Evolutionary conservation across 2,113 vertebrate genomes (phyloP), one percentile per base, ranked within the genome.

Genomic region (Epinephelus lanceolatus): DNA sequence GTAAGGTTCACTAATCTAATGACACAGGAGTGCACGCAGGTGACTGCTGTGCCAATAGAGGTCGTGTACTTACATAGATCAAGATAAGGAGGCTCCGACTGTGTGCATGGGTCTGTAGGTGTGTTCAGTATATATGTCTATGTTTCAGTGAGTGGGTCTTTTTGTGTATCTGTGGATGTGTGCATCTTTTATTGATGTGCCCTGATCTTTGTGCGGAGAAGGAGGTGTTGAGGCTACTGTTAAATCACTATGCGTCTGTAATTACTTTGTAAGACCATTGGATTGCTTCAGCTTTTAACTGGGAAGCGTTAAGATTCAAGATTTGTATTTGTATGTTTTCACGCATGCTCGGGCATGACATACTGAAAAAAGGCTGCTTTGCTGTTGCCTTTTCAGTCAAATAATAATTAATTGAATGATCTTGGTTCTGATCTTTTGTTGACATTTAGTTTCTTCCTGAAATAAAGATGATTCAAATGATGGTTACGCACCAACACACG

Each of bases 41-140:
- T 63, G 76, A 70, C 88, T 78, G 81, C 63, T 53, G 60, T 73
- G 87, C 77, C 88, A 84, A 84, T 87, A 86, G 66, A 89, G 84
- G 86, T 84, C 82, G 19, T 89, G 89, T 86, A 80, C 76, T 56
- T 83, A 68, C 73, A 91, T 65, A 80, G 85, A 89, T 91, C 51
- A 78, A 84, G 87, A 93, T 90, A 91, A 93, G 81, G 57, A 86
- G 73, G 78, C 63, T 68, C 30, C 69, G 82, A 78, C n/a, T 53
- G 69, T 67, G 75, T 70, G 17, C 47, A 12, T 42, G 45, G 49
- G 2, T 47, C 73, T 83, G 65, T 68, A 6, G 6, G 23, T 70
- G 45, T 37, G 47, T 76, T 23, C 52, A 27, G 37, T 27, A 23
- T 57, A 6, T 40, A 21, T 57, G 51, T 27, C 51, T 37, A 37